A percentile compares a stretch with the other conserved stretches of the same genome.
Conservation (phyloP, 2,888 invertebrate genomes). For the Euphydryas editha region DNA sequence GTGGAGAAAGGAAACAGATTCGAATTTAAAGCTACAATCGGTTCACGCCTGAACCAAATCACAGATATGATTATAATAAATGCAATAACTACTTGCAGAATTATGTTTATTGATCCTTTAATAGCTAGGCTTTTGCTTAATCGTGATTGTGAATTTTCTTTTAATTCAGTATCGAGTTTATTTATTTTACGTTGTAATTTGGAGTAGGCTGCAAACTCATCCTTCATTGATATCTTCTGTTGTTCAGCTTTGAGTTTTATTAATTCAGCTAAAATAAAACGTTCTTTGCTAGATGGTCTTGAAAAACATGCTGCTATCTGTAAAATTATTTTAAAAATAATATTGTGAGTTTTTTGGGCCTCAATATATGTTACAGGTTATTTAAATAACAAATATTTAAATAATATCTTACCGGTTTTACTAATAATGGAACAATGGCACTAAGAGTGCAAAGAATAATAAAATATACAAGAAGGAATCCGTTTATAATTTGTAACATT, state of each 20-base stretch:
- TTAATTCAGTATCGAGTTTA: conserved; percentile 74
- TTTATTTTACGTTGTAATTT: conserved; percentile 84
- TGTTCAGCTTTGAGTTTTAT: conserved; percentile 74
- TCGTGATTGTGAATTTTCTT: conserved; percentile 67
- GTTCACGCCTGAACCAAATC: conserved; percentile 72
- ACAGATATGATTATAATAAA: conserved; percentile 65
- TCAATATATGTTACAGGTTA: not conserved
- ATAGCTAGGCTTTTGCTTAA: conserved; percentile 68
- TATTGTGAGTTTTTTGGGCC: not conserved
- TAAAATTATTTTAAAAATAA: conserved; percentile 44
- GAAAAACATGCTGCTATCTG: conserved; percentile 80
- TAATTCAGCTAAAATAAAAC: conserved; percentile 66
- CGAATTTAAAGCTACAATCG: conserved; percentile 69
- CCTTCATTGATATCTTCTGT: conserved; percentile 79
- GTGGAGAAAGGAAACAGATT: conserved; percentile 71
- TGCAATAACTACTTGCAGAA: conserved; percentile 62
- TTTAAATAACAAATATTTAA: not conserved
- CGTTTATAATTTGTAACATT: conserved; percentile 78
- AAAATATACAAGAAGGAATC: conserved; percentile 73
- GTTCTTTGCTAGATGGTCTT: conserved; percentile 73
- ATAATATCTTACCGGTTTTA: conserved; percentile 75
- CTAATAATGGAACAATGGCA: conserved; percentile 70
- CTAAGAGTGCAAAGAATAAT: conserved; percentile 74
- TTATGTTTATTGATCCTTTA: conserved; percentile 66
- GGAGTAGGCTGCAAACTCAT: conserved; percentile 84